Base-by-base conservation (phyloP, 2,113 vertebrate genomes). In the Passer domesticus region DNA sequence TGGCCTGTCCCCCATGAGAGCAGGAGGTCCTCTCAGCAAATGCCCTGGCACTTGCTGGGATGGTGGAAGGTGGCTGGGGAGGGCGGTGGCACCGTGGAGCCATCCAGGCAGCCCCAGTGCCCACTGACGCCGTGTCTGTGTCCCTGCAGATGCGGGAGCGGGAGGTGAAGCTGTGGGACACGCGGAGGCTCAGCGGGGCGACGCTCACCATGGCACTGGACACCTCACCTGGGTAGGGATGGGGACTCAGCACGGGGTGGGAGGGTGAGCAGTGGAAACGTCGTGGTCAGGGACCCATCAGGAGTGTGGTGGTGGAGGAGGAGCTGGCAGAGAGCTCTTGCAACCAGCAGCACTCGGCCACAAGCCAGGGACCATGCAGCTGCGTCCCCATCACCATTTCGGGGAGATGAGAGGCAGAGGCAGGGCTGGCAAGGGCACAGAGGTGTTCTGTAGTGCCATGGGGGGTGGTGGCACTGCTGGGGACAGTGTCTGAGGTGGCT, bases 81-180 rank as follows among this genome's bases (percentile, higher is more conserved):
- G 23, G 75, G 53, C 4, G 1, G 31, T 41, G 81, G 67, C 58
- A 60, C 75, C 0, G 0, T 0, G 1, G 69, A 37, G 41, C 56
- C 7, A 10, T 6, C 12, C 0, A 0, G 37, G 27, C 64, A 43
- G 18, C 33, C 33, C 46, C 2, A 0, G 28, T 43, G 35, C 47
- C 58, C 92, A 4, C 66, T 2, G 4, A 72, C 0, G 0, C 28
- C 2, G 0, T 27, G 41, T 87, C 27, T 68, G 50, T 86, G 62
- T 68, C 62, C 59, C 72, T 94, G 66, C 96, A 99, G 99, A 97
- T 99, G 98, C 98, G 98, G 44, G 98, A 98, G 81, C 98, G 98
- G 44, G 99, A 99, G 97, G 98, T 98, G 90, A 96, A 95, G 91
- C 98, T 99, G 44, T 99, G 99, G 99, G 99, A 99, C 97, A 98